Conservation (phyloP, 2,797 vertebrate genomes). For the Enteromius argenteus region DNA sequence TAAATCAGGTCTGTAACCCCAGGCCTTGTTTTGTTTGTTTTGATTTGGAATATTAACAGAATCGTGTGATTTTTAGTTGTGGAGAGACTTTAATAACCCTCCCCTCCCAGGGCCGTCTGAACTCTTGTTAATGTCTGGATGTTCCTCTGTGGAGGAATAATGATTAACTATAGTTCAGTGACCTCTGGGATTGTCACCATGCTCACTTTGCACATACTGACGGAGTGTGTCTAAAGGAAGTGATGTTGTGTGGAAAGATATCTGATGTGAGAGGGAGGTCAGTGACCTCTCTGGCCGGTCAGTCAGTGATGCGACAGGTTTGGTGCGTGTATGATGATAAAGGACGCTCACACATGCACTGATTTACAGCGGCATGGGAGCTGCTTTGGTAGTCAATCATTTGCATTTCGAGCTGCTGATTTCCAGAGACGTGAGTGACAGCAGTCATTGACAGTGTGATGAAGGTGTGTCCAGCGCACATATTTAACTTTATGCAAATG, state of each 20-base stretch:
- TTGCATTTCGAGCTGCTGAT: not conserved
- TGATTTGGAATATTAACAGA: not conserved
- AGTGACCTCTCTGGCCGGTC: not conserved
- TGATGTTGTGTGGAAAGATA: not conserved
- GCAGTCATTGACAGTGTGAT: not conserved
- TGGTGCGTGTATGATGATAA: not conserved
- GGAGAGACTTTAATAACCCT: not conserved
- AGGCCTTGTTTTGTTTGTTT: not conserved
- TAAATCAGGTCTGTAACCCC: not conserved
- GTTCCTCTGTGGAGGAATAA: slow-evolving; percentile 20
- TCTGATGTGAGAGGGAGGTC: not conserved
- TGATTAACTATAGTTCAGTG: slow-evolving; percentile 29
- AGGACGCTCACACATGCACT: not conserved
- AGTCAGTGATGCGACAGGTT: not conserved
- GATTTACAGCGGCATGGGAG: not conserved
- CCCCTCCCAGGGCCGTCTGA: not conserved
- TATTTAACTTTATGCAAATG: not conserved
- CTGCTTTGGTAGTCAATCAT: not conserved
- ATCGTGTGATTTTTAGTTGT: not conserved
- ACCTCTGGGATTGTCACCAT: not conserved
- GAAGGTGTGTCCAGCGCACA: not conserved
- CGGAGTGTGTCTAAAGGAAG: not conserved
- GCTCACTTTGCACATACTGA: not conserved
- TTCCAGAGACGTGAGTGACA: not conserved
- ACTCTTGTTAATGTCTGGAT: slow-evolving; percentile 19